Conservation (phyloP, 1,140 invertebrate species). For the Rhopalosiphum padi region DNA sequence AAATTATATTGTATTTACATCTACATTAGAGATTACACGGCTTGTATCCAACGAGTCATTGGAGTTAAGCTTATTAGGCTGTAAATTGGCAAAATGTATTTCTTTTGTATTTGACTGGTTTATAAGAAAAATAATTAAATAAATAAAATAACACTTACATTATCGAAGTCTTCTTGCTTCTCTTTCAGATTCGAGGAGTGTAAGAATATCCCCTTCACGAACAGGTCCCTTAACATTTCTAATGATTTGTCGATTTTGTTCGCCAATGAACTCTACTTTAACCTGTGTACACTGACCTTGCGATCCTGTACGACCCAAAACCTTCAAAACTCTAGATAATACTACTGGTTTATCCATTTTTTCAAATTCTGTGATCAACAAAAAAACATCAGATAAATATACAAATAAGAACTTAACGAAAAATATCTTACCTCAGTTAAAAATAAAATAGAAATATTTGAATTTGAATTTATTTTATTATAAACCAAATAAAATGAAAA, state of each 20-base stretch:
- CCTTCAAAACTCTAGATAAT: slow-evolving; percentile 87
- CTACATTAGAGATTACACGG: neutral
- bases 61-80: neutral
- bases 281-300: slow-evolving; percentile 99
- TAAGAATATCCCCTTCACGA: slow-evolving; percentile 97
- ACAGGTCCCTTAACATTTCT: slow-evolving; percentile 99
- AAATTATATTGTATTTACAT: neutral
- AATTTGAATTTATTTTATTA: neutral
- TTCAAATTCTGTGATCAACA: neutral
- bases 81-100: neutral
- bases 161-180: slow-evolving; percentile 96
- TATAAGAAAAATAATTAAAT: neutral
- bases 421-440: neutral
- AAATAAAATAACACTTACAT: neutral
- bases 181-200: slow-evolving; percentile 95
- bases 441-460: neutral
- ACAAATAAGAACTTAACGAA: neutral
- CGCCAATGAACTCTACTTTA: slow-evolving; percentile 98
- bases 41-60: neutral
- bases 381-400: neutral
- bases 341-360: slow-evolving; percentile 85
- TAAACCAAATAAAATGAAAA: neutral
- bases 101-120: neutral
- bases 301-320: slow-evolving; percentile 96
- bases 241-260: slow-evolving; percentile 97